Conservation (phyloP, 2,113 vertebrate species). For the Brevimyrus niger region DNA sequence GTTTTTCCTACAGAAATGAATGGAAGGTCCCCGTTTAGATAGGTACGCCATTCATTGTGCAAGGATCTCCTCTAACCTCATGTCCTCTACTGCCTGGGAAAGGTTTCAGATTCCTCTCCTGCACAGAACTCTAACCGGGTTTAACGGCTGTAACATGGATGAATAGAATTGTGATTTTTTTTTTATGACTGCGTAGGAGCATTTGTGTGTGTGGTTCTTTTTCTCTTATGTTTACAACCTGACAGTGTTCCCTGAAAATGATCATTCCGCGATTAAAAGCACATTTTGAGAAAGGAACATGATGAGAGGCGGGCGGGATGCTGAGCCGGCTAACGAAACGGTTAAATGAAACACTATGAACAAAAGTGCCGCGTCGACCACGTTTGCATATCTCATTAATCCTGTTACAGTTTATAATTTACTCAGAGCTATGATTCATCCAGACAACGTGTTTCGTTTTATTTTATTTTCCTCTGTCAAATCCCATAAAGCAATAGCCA, state of each 20-base stretch:
- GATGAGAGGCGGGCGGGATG: background rate
- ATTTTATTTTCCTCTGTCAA: background rate
- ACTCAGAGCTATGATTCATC: background rate
- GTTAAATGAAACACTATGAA: background rate
- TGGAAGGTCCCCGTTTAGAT: no score
- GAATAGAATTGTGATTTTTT: background rate
- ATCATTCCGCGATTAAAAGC: background rate
- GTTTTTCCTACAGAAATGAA: no score
- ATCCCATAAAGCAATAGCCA: background rate
- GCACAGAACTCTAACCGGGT: background rate
- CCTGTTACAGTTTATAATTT: background rate
- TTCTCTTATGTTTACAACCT: background rate
- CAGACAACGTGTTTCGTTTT: background rate
- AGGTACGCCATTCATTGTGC: background rate
- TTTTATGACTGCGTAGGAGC: background rate
- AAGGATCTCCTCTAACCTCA: background rate
- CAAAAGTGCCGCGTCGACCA: background rate
- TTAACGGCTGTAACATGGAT: background rate
- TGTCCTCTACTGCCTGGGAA: background rate
- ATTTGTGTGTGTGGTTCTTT: background rate
- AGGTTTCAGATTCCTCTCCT: background rate
- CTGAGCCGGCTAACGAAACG: background rate
- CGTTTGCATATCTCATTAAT: background rate
- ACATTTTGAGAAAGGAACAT: background rate
- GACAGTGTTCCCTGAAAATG: background rate